Conservation (phyloP, 2,888 invertebrate species). For the Orthonevra nobilis region DNA sequence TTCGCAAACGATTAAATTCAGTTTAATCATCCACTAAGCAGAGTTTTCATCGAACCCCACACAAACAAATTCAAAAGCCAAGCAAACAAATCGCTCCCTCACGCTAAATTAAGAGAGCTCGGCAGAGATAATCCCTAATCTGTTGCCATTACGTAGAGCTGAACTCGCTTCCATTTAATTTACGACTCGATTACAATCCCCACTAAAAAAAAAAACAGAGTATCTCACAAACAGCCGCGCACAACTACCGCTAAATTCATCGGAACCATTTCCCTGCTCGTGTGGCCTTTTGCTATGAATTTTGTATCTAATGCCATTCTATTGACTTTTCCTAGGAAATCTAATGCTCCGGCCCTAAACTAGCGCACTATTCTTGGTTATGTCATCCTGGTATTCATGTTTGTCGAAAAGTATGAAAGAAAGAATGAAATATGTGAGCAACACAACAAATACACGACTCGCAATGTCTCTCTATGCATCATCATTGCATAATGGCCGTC, state of each 20-base stretch:
- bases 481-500: conserved; percentile 6
- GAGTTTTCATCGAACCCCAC: conserved; percentile 35
- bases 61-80: conserved; percentile 43
- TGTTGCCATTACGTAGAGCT: background rate
- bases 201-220: too few species aligned
- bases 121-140: conserved; percentile 62
- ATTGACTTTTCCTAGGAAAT: conserved; percentile 78
- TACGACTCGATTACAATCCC: conserved; percentile 10
- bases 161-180: conserved; percentile 32
- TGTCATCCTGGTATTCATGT: conserved; percentile 80
- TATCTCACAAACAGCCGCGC: too few species aligned
- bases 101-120: conserved; percentile 55
- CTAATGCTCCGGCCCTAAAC: conserved; percentile 71
- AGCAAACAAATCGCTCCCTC: conserved; percentile 30
- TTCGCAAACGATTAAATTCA: conserved; percentile 80
- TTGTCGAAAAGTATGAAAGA: conserved; percentile 79
- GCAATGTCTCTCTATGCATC: background rate
- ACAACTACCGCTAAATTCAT: too few species aligned
- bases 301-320: conserved; percentile 73
- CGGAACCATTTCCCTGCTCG: too few species aligned
- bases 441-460: background rate
- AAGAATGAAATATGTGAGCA: conserved; percentile 73
- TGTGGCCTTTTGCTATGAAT: background rate
- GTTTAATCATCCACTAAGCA: conserved; percentile 80
- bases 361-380: conserved; percentile 73